A percentile compares a stretch with the other conserved stretches of the same genome.
These are phyloP conservation scores for Zingel zingel DNA, from an alignment of 2,113 vertebrate species.

Conservation along the genomic window DNA sequence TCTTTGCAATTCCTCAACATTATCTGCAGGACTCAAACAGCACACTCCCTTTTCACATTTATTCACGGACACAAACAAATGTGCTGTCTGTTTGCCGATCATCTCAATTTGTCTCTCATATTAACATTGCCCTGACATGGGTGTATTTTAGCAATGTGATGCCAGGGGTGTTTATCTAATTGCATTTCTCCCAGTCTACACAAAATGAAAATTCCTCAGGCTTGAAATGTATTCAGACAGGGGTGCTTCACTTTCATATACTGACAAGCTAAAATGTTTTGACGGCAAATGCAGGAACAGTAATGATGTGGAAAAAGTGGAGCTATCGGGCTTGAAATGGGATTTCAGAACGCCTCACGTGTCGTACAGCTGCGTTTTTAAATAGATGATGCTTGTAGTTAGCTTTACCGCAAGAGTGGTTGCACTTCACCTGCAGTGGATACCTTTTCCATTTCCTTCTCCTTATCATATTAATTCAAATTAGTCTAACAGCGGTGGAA, in stretches of 20 bases:
- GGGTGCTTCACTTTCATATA: slow-evolving; percentile 36
- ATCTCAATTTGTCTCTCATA: slow-evolving; percentile 60
- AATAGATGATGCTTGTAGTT: slow-evolving; percentile 23
- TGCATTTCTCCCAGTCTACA: slow-evolving; percentile 57
- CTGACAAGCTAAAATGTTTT: slow-evolving; percentile 58
- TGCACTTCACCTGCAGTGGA: slow-evolving; percentile 19
- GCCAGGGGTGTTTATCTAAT: slow-evolving; percentile 68
- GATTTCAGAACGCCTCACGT: slow-evolving; percentile 25
- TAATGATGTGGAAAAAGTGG: slow-evolving; percentile 61
- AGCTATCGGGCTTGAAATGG: slow-evolving; percentile 43
- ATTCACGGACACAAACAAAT: slow-evolving; percentile 51
- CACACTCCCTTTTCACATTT: slow-evolving; percentile 39
- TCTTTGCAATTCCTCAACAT: slow-evolving; percentile 39
- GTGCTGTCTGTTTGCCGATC: slow-evolving; percentile 60
- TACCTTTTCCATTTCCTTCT: not conserved
- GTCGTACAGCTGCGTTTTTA: slow-evolving; percentile 4
- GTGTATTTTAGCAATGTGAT: slow-evolving; percentile 63
- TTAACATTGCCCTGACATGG: slow-evolving; percentile 48
- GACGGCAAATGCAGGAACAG: slow-evolving; percentile 45
- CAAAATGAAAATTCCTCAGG: slow-evolving; percentile 61
- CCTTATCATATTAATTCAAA: slow-evolving; percentile 26
- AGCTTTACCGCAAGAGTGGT: slow-evolving; percentile 3
- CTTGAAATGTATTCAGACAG: slow-evolving; percentile 66
- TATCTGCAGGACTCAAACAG: slow-evolving; percentile 35
- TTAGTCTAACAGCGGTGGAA: slow-evolving; percentile 6